phyloP scores from a whole-genome alignment of 1,140 invertebrate genomes.

The Drosophila persimilis region DNA sequence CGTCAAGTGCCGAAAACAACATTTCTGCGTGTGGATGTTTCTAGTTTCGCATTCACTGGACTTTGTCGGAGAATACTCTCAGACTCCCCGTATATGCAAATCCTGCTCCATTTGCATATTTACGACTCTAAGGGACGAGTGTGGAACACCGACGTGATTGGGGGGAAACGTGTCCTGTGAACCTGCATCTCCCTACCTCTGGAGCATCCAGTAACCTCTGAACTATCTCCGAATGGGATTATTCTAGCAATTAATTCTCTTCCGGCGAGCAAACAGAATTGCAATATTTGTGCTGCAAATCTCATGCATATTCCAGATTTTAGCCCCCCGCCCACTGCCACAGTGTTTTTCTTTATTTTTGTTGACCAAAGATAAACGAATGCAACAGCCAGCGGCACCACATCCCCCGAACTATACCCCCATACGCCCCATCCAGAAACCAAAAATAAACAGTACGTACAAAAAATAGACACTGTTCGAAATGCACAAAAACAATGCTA shows the following conservation, averaged over 20 bases:
- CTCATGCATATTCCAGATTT: conserved; percentile 37
- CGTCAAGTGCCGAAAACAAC: conserved; percentile 43
- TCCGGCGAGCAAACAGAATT: conserved; percentile 29
- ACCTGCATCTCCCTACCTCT: background rate
- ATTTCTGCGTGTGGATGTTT: conserved; percentile 8
- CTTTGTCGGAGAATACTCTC: conserved; percentile 10
- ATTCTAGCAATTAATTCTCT: conserved; percentile 42
- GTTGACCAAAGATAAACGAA: conserved; percentile 68
- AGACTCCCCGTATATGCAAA: conserved; percentile 32
- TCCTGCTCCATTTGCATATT: conserved; percentile 46
- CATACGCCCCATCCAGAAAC: conserved; percentile 22
- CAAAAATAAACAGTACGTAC: conserved; percentile 51
- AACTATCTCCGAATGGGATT: conserved; percentile 15
- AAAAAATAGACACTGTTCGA: conserved; percentile 41
- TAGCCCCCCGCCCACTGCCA: background rate
- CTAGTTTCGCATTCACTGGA: conserved; percentile 3
- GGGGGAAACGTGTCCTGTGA: conserved; percentile 32
- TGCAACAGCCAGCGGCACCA: conserved; percentile 51
- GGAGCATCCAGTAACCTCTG: conserved; percentile 20
- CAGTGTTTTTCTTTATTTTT: conserved; percentile 14
- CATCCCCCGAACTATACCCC: conserved; percentile 2
- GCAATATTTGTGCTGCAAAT: conserved; percentile 25
- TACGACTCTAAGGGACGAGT: conserved; percentile 23
- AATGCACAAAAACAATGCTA: conserved; percentile 14
- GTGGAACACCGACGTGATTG: conserved; percentile 29